phyloP scores from a whole-genome alignment of 2,113 vertebrate genomes.

The Sardina pilchardus region DNA sequence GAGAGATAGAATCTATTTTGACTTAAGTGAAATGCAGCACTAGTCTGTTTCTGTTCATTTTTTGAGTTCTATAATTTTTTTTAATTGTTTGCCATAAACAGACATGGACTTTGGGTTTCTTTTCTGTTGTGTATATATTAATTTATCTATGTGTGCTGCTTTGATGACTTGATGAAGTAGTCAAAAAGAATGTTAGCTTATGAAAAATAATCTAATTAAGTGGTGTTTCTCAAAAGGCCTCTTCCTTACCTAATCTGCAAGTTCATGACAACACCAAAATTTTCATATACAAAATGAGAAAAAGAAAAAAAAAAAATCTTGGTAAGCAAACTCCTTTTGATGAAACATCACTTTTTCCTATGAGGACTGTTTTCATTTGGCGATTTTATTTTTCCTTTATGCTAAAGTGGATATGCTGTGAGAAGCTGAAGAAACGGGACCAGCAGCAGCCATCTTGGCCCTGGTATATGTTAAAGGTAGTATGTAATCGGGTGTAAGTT shows the following conservation, averaged over 20 bases:
- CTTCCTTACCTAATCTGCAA: not conserved
- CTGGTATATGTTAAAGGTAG: constrained; percentile 99
- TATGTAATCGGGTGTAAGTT: constrained; percentile 87
- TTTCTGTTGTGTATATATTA: constrained; percentile 21
- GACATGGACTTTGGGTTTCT: not conserved
- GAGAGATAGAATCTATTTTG: not conserved
- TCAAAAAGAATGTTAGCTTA: constrained; percentile 24
- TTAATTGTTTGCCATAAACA: not conserved
- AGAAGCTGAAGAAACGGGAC: constrained; percentile 96
- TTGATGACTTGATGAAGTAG: constrained; percentile 28
- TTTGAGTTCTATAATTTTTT: not conserved
- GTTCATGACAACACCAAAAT: not conserved
- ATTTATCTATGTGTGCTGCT: constrained; percentile 1
- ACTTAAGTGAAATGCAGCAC: not conserved
- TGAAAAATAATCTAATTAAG: constrained; percentile 54
- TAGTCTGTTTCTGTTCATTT: not conserved
- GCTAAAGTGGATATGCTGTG: constrained; percentile 99
- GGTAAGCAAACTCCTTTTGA: constrained; percentile 76
- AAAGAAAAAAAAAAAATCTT: constrained; percentile 6
- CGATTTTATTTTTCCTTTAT: constrained; percentile 98
- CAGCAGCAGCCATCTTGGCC: constrained; percentile 92
- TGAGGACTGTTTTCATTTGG: constrained; percentile 92
- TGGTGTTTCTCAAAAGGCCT: constrained; percentile 93
- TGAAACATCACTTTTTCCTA: constrained; percentile 85
- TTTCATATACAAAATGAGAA: not conserved